Evolutionary conservation across 2,888 invertebrate species (phyloP), one percentile per base, ranked within the genome.

Genomic region (Lithophane ornitopus): DNA sequence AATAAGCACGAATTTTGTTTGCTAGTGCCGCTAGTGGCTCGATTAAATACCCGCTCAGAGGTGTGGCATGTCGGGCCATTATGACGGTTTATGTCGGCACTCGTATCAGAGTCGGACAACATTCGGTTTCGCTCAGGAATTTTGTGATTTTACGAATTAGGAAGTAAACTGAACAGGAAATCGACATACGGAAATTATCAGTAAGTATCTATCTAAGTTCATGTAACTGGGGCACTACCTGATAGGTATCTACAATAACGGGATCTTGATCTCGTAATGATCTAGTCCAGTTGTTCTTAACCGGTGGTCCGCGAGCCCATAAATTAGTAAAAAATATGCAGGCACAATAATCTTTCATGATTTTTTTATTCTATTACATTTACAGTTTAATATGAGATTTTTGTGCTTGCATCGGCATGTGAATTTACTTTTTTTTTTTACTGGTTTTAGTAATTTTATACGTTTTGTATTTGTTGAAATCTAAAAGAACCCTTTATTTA

Each of bases 1-100:
- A 66, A 81, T 77, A 46, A 70, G 41, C 82, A 68, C 41, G 61
- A 77, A 58, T 62, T 79, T 56, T 66, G 70, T 80, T 80, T 75
- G 56, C 65, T 63, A 22, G 44, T 19, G n/a, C 22, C 61, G 56
- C 65, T 63, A 22, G 44, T 22, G n/a, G 26, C 61, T 62, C 58
- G 74, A 76, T 70, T 74, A 76, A 75, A 77, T 58, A 69, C 68
- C 52, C 52, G 52, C 62, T 39, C 41, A 63, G 66, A 72, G 83
- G 82, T 75, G 79, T 59, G 77, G 85, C 69, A 46, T 28, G 58
- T 54, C 70, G 46, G 54, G 58, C 44, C 49, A 63, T 63, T 67
- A 70, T 52, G 39, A 14, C 46, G 41, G 54, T 70, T 72, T 78
- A 72, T 56, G 62, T 79, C 44, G 28, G 67, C 73, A 67, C 58